These are phyloP conservation scores for Callipepla californica DNA, from an alignment of 2,113 vertebrate species.

Conservation along the genomic window DNA sequence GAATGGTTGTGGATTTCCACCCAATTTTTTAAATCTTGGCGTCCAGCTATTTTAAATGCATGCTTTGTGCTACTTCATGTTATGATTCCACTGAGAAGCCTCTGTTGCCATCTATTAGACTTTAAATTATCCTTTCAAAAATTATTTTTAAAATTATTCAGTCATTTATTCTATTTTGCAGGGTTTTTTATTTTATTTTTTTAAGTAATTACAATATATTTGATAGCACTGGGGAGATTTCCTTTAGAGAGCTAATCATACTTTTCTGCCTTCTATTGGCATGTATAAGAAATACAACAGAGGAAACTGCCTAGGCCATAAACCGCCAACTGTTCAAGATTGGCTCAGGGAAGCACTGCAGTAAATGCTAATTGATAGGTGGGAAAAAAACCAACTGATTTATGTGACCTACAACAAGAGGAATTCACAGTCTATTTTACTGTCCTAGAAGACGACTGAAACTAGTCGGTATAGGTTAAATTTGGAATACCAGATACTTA, in stretches of 20 bases:
- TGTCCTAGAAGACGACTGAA: not conserved
- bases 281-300: not conserved
- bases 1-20: not conserved
- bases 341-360: not conserved
- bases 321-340: slow-evolving; percentile 44
- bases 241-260: not conserved
- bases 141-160: not conserved
- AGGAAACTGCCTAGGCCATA: slow-evolving; percentile 34
- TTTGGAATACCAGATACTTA: not conserved
- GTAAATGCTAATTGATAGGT: slow-evolving; percentile 29
- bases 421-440: not conserved
- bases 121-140: not conserved
- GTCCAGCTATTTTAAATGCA: not conserved
- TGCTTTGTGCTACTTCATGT: not conserved
- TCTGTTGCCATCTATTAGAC: not conserved
- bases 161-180: not conserved
- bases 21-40: not conserved
- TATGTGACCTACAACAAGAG: not conserved
- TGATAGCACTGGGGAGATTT: slow-evolving; percentile 7
- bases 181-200: not conserved
- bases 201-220: not conserved
- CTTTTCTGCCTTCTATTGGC: slow-evolving; percentile 23
- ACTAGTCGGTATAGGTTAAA: not conserved
- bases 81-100: not conserved
- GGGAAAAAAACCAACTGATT: not conserved